These are phyloP conservation scores for Idaea dimidiata DNA, from an alignment of 2,888 invertebrate genomes.

Conservation along the genomic window DNA sequence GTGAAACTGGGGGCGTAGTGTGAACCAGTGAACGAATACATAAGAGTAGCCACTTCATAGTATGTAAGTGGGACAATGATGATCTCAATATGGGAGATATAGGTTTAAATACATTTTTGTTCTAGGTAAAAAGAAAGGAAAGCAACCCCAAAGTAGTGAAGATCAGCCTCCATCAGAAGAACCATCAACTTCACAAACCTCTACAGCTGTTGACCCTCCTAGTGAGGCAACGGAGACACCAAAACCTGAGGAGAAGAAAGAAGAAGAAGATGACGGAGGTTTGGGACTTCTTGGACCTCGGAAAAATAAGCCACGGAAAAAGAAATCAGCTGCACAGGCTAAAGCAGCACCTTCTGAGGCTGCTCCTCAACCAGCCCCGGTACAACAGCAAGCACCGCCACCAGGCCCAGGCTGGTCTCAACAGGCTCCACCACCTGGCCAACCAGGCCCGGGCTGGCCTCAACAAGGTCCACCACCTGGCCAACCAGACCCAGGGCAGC, in stretches of 20 bases:
- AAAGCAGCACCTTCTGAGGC: too few relatives aligned
- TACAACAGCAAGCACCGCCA: background rate
- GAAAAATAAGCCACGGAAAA: slow-evolving; percentile 27
- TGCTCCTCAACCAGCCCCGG: background rate
- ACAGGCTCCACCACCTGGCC: background rate
- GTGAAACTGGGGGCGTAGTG: too few relatives aligned
- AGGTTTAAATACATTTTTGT: slow-evolving; percentile 2
- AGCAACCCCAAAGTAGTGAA: slow-evolving; percentile 12
- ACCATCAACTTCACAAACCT: slow-evolving; percentile 2
- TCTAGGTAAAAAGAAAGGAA: slow-evolving; percentile 36
- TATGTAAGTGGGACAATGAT: background rate
- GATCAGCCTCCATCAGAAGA: slow-evolving; percentile 1
- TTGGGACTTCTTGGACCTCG: slow-evolving; percentile 25
- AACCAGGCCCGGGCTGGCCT: background rate
- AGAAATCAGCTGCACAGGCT: slow-evolving; percentile 18
- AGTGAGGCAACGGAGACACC: slow-evolving; percentile 7
- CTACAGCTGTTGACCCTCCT: slow-evolving; percentile 3
- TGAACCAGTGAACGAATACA: too few relatives aligned
- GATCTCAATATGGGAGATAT: background rate
- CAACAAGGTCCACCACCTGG: slow-evolving; percentile 1
- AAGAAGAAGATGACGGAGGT: slow-evolving; percentile 24
- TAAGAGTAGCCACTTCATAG: too few relatives aligned
- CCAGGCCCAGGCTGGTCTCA: background rate
- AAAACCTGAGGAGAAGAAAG: slow-evolving; percentile 11
- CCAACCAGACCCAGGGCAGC: background rate